phyloP scores from a whole-genome alignment of 1,140 invertebrate species.

The Papilio machaon region DNA sequence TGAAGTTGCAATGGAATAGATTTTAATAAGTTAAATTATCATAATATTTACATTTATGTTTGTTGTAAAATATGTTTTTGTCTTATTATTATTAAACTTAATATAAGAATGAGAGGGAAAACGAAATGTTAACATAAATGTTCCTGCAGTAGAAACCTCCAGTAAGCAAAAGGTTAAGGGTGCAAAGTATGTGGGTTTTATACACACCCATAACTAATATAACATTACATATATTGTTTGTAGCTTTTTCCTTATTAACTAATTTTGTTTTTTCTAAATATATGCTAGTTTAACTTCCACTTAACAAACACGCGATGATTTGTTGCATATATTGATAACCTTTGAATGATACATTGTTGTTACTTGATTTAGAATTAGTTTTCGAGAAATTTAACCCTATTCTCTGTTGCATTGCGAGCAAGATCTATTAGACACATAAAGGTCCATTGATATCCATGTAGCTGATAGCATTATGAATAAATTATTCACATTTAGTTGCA shows the following conservation, averaged over 20 bases:
- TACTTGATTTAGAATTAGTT: constrained; percentile 6
- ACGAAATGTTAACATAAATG: too few species aligned
- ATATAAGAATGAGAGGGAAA: too few species aligned
- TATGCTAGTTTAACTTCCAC: background rate
- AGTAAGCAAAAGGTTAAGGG: too few species aligned
- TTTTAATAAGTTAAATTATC: background rate
- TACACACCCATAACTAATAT: too few species aligned
- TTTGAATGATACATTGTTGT: constrained; percentile 43
- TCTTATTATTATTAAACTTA: too few species aligned
- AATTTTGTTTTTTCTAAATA: background rate
- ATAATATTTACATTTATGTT: too few species aligned
- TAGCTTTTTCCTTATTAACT: too few species aligned
- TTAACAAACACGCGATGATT: constrained; percentile 34
- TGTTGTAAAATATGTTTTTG: too few species aligned
- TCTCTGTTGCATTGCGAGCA: background rate
- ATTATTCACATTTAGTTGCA: constrained; percentile 9
- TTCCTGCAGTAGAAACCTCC: too few species aligned
- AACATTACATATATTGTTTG: too few species aligned
- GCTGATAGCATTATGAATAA: background rate
- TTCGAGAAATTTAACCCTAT: background rate
- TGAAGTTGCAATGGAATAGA: background rate
- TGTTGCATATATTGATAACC: constrained; percentile 39
- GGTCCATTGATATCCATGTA: background rate
- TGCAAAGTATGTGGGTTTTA: too few species aligned
- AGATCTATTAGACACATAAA: background rate